Evolutionary conservation across 1,140 invertebrate species (phyloP).

Genomic region (Conopomorpha cramerella): DNA sequence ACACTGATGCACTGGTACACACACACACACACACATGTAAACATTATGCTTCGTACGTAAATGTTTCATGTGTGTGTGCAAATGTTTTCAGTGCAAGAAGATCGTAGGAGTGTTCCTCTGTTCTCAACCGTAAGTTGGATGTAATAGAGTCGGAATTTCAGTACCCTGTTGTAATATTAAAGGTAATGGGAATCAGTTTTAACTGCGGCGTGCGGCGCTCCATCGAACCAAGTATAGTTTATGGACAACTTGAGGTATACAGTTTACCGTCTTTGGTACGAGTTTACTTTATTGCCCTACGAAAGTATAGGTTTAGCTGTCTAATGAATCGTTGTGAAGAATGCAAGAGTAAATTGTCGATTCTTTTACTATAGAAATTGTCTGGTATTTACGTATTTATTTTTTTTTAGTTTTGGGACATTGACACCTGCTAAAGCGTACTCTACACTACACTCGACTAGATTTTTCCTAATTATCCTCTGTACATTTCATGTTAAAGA

Average conservation of each 20-base stretch:
- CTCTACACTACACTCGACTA: too few species aligned
- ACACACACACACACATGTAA: constrained; percentile 40
- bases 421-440: too few species aligned
- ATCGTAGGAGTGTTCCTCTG: constrained; percentile 11
- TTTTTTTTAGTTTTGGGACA: too few species aligned
- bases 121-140: constrained; percentile 8
- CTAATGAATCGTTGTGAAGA: background rate
- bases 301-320: too few species aligned
- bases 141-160: constrained; percentile 13
- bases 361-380: background rate
- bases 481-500: too few species aligned
- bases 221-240: constrained; percentile 51
- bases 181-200: constrained; percentile 35
- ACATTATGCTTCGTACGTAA: constrained; percentile 38
- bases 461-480: too few species aligned
- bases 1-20: too few species aligned
- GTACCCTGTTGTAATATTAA: constrained; percentile 11
- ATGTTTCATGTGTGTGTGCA: constrained; percentile 33
- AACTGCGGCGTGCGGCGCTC: constrained; percentile 37
- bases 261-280: constrained; percentile 49
- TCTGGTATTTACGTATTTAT: background rate
- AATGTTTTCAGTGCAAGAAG: constrained; percentile 12
- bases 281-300: constrained; percentile 20
- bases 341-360: background rate
- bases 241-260: constrained; percentile 55